A percentile compares a stretch with the other conserved stretches of the same genome.
Evolutionary conservation across 2,113 vertebrate species (phyloP).

Genomic region (Verasper variegatus): DNA sequence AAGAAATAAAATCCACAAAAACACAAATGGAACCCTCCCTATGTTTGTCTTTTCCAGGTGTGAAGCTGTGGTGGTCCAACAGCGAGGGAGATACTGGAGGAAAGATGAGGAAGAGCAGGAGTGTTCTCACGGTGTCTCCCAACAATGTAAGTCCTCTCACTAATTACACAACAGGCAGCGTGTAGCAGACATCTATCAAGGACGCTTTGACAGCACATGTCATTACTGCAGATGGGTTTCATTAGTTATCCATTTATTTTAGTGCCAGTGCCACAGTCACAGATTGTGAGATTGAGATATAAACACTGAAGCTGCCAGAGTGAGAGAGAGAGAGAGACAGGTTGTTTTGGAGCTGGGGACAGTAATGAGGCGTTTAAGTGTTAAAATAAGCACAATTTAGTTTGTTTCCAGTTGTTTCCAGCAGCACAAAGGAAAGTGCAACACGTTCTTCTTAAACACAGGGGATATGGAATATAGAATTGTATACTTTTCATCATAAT

Average conservation of each 20-base stretch:
- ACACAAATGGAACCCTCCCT: neutral
- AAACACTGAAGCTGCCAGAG: neutral
- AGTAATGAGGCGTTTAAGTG: neutral
- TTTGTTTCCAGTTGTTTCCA: neutral
- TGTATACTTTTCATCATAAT: neutral
- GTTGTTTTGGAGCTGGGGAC: neutral
- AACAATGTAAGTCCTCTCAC: conserved; percentile 85
- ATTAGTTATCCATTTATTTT: neutral
- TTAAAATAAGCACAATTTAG: neutral
- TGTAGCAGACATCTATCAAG: neutral
- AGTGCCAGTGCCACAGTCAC: neutral
- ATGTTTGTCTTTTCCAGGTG: conserved; percentile 63
- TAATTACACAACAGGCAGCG: neutral
- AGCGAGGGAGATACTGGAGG: conserved; percentile 45
- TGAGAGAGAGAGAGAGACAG: neutral
- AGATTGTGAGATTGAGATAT: neutral
- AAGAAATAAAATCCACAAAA: neutral
- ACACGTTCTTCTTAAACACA: neutral
- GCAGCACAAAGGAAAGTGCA: neutral
- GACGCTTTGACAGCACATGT: neutral
- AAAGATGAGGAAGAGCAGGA: conserved; percentile 97
- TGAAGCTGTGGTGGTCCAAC: conserved; percentile 57
- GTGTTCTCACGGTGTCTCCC: conserved; percentile 92
- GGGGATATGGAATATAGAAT: neutral
- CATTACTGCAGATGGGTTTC: neutral